Evolutionary conservation across 2,888 invertebrate species (phyloP), one percentile per base, ranked within the genome.

Genomic region (Drosophila villosipedis): DNA sequence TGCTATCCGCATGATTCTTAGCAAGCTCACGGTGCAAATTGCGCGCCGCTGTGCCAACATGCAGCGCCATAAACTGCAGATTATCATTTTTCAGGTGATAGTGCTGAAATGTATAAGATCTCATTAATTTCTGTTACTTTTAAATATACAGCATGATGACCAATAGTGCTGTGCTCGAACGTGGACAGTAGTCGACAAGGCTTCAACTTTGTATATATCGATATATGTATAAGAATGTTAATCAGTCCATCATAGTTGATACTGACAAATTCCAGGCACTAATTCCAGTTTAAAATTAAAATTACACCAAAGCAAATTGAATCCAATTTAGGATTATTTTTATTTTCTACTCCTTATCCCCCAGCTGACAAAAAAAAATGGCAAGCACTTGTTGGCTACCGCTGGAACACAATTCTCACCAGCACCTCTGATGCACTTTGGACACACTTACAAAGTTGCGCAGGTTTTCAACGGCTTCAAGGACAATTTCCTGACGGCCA

Each of bases 81-180:
- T 98, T 99, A 94, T 99, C 99, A 83, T 97, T 96, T 77, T 97
- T 97, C 90, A 98, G 94, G 92, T 97, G 97, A 94, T 97, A 98
- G 92, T 98, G 97, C 97, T 98, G 94, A 2, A 80, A 63, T 28
- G 4, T 9, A 30, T 7, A n/a, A 25, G 10, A 2, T 28, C 12
- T 19, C 19, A 28, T 55, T 39, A 66, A 49, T 28, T 54, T n/a
- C 4, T 31, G 3, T 12, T 9, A 30, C 16, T 16, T 9, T 16
- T 16, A 25, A 47, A 9, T 16, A 9, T 16, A 25, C 47, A 16
- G 16, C 25, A 47, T 30, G 50, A 50, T 5, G 25, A 50, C 50
- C 19, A 50, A 25, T 10, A 10, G 25, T 9, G 28, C 25, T 47
- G 25, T 47, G 25, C 16, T 47, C 47, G 28, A 47, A 25, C 25